phyloP scores from a whole-genome alignment of 2,113 vertebrate species.

The Mus musculus region GRCm39 chr13:47257501-47258000 shows the following conservation, averaged over 20 bases:
- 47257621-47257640: slow-evolving; percentile 33
- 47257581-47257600: background rate
- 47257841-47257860: too few relatives aligned
- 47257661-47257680: background rate
- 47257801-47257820: too few relatives aligned
- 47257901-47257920: too few relatives aligned
- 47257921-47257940: too few relatives aligned
- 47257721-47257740: background rate
- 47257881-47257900: too few relatives aligned
- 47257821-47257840: too few relatives aligned
- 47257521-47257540: background rate
- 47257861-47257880: too few relatives aligned
- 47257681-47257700: too few relatives aligned
- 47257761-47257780: background rate
- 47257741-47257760: background rate
- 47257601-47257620: background rate
- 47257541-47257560: background rate
- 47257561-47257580: background rate
- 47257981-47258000: too few relatives aligned
- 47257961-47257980: too few relatives aligned
- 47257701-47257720: background rate
- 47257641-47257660: background rate
- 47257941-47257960: too few relatives aligned
- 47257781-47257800: too few relatives aligned
- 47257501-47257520: background rate